Evolutionary conservation across 2,888 invertebrate genomes (phyloP).

Genomic region (Chrysopilus asiliformis): DNA sequence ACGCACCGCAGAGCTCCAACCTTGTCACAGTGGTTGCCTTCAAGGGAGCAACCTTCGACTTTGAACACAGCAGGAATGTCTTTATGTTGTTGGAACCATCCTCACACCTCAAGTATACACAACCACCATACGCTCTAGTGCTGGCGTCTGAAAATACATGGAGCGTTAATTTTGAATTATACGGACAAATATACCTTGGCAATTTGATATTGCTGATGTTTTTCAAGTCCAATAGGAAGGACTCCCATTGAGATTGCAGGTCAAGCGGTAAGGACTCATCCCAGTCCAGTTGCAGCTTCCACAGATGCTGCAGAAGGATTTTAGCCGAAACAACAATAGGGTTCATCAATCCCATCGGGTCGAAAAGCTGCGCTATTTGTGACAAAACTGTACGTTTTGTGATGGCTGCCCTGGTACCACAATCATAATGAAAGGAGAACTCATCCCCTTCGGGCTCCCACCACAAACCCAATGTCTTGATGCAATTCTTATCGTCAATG

Average conservation of each 20-base stretch:
- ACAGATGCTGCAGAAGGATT: slow-evolving; percentile 13
- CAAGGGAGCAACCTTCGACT: too few relatives aligned
- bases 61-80: too few relatives aligned
- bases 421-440: too few relatives aligned
- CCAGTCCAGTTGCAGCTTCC: slow-evolving; percentile 12
- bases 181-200: too few relatives aligned
- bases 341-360: slow-evolving; percentile 14
- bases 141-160: too few relatives aligned
- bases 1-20: slow-evolving; percentile 17
- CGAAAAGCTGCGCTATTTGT: slow-evolving; percentile 11
- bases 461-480: slow-evolving; percentile 5
- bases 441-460: slow-evolving; percentile 7
- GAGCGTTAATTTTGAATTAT: too few relatives aligned
- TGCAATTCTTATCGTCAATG: not conserved
- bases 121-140: too few relatives aligned
- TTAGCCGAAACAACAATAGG: slow-evolving; percentile 13
- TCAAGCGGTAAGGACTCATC: slow-evolving; percentile 10
- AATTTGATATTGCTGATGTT: too few relatives aligned
- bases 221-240: slow-evolving; percentile 4
- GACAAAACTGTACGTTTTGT: slow-evolving; percentile 10
- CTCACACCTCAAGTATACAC: too few relatives aligned
- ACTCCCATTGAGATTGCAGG: slow-evolving; percentile 7
- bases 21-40: too few relatives aligned
- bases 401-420: not conserved
- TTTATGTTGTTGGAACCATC: too few relatives aligned